A percentile compares a stretch with the other conserved stretches of the same genome.
Conservation (phyloP, 2,113 vertebrate species). For the Aegotheles bennettii region DNA sequence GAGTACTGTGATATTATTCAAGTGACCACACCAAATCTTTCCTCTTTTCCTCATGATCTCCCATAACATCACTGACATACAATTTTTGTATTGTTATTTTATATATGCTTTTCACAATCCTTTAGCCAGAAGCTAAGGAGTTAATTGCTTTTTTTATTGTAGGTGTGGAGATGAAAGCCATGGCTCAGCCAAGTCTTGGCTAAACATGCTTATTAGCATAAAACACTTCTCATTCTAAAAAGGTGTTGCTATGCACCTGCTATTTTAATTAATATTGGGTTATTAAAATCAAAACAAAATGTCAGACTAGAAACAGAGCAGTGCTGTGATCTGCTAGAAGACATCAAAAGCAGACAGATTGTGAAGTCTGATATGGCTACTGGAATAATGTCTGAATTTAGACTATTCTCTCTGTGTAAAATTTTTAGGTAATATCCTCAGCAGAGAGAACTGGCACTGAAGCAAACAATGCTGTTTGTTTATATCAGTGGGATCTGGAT, state of each 20-base stretch:
- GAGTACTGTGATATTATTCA: not conserved
- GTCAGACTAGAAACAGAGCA: slow-evolving; percentile 7
- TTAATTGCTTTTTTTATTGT: not conserved
- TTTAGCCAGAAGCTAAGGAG: not conserved
- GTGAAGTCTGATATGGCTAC: not conserved
- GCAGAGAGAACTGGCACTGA: not conserved
- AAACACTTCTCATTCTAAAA: not conserved
- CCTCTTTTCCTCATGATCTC: not conserved
- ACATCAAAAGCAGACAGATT: not conserved
- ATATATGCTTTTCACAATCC: not conserved
- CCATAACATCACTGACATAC: not conserved
- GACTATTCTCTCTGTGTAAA: not conserved
- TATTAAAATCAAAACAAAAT: slow-evolving; percentile 30
- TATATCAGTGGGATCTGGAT: not conserved
- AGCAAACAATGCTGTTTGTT: not conserved
- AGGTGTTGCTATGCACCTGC: slow-evolving; percentile 5
- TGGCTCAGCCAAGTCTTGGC: not conserved
- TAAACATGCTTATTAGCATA: not conserved
- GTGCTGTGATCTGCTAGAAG: not conserved
- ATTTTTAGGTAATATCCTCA: not conserved
- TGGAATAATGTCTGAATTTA: not conserved
- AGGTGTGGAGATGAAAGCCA: not conserved
- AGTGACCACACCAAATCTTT: not conserved
- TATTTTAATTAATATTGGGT: not conserved
- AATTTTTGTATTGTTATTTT: not conserved